Conservation (phyloP, 2,113 vertebrate genomes). For the Gymnorhina tibicen region DNA sequence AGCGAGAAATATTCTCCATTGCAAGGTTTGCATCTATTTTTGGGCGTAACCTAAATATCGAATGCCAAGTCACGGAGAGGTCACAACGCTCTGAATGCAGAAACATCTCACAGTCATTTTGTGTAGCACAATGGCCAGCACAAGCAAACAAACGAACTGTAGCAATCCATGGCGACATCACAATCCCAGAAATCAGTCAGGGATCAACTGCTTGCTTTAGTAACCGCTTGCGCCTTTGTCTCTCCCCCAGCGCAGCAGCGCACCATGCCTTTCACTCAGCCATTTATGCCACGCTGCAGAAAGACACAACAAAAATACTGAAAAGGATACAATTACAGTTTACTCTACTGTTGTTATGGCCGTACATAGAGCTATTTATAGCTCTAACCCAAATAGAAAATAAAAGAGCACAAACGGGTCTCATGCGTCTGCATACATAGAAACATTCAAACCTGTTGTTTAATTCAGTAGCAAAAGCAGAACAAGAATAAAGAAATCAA, state of each 20-base stretch:
- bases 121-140: not conserved
- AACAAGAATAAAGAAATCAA: not conserved
- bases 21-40: not conserved
- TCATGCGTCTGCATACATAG: not conserved
- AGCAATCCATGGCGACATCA: not conserved
- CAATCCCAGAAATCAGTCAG: not conserved
- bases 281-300: not conserved
- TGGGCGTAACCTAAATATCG: constrained; percentile 20
- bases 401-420: not conserved
- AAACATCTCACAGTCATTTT: not conserved
- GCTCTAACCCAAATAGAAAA: constrained; percentile 6
- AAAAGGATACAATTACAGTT: not conserved
- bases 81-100: not conserved
- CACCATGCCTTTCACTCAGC: not conserved
- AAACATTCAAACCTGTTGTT: not conserved
- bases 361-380: not conserved
- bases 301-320: not conserved
- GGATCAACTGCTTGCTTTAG: not conserved
- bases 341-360: not conserved
- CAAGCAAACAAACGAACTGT: not conserved
- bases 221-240: not conserved
- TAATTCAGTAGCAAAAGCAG: not conserved
- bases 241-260: not conserved
- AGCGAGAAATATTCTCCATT: not conserved
- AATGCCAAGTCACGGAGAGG: not conserved